Evolutionary conservation across 2,797 vertebrate species (phyloP), one percentile per base, ranked within the genome.

Genomic region (Muscicapa striata): DNA sequence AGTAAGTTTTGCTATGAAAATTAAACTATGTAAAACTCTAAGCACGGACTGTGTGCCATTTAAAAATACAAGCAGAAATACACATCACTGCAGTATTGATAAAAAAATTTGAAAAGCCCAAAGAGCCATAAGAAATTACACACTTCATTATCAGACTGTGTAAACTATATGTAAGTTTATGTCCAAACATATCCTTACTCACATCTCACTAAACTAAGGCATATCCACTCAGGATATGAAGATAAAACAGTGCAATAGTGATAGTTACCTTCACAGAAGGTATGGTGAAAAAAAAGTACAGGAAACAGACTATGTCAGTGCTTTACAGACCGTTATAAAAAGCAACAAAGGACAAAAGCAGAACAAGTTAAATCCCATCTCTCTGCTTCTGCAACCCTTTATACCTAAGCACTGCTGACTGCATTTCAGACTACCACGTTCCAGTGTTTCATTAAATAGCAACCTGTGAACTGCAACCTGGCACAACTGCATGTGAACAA

Each of bases 1-100:
- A 30, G 13, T 62, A 10, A 61, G 7, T 46, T 94, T 81, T 62
- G 19, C 36, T 22, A 73, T 26, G 14, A 78, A 93, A 94, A 77
- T 24, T 64, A 75, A 79, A 80, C 46, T 29, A 43, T 0, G 0
- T 4, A 36, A 76, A 89, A 72, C 7, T 1, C 0, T 40, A 51
- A 69, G 6, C 17, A 64, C 0, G 5, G 30, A 58, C 8, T 41
- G 4, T 26, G 0, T 29, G 23, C 20, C 36, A 77, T 82, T 45
- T n/a, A 87, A 48, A 36, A 74, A 49, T 26, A 40, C 15, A 57
- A 63, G 36, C 9, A 74, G 45, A 87, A 79, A 66, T 14, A 72
- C 23, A 45, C 2, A 30, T 48, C 41, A 51, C 24, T 51, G n/a
- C 22, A 57, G 16, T 17, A 68, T 1, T 72, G 70, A 48, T 15